Conservation (phyloP, 2,113 vertebrate species). For the Colossoma macropomum region DNA sequence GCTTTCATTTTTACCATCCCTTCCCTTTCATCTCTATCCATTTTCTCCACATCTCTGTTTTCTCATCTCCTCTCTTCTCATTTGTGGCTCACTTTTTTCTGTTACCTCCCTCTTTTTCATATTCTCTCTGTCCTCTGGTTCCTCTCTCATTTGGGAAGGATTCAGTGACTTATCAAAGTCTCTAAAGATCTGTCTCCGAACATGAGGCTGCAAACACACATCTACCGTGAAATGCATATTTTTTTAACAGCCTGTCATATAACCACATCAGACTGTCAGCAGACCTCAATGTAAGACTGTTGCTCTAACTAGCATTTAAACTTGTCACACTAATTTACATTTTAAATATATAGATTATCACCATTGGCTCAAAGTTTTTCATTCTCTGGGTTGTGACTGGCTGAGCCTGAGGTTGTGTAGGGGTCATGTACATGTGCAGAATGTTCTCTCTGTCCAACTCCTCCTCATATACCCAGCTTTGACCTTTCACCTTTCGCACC, state of each 20-base stretch:
- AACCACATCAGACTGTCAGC: neutral
- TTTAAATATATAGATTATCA: constrained; percentile 9
- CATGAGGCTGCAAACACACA: constrained; percentile 33
- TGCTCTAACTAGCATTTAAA: neutral
- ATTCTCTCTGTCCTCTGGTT: neutral
- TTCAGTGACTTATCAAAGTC: constrained; percentile 13
- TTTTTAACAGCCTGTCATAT: neutral
- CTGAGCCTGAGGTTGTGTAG: neutral
- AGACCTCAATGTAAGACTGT: neutral
- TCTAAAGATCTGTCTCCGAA: constrained; percentile 41
- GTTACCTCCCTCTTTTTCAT: neutral
- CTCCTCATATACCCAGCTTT: constrained; percentile 9
- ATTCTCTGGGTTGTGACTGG: neutral
- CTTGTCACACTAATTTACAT: neutral
- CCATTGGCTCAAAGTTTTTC: constrained; percentile 8
- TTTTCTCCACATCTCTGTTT: constrained; percentile 7
- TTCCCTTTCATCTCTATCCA: neutral
- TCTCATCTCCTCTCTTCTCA: neutral
- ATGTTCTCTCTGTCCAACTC: neutral
- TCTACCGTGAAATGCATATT: neutral
- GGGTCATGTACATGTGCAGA: neutral
- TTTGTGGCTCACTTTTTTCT: neutral
- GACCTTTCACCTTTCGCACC: constrained; percentile 36
- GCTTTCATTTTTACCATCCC: constrained; percentile 16
- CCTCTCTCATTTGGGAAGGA: neutral